phyloP scores from a whole-genome alignment of 2,888 invertebrate species.

The Cremastinae sp. region DNA sequence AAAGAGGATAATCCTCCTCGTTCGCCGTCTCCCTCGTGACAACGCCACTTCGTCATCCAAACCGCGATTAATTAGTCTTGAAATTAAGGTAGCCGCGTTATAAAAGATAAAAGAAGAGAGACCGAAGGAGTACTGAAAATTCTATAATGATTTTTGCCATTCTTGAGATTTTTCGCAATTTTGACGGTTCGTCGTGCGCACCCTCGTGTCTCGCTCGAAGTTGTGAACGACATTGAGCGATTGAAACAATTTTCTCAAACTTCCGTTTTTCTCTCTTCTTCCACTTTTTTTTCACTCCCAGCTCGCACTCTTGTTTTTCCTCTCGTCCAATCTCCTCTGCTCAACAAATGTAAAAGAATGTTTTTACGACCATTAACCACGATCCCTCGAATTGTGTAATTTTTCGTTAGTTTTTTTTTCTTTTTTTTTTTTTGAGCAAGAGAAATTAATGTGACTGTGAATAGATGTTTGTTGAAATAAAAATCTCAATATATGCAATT shows the following conservation, averaged over 20 bases:
- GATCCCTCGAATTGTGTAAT: conserved; percentile 14
- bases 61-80: conserved; percentile 52
- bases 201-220: conserved; percentile 1
- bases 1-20: conserved; percentile 4
- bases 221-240: conserved; percentile 58
- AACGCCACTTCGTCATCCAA: conserved; percentile 55
- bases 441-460: too few relatives aligned
- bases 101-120: conserved; percentile 11
- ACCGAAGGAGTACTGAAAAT: conserved; percentile 30
- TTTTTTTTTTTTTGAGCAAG: too few relatives aligned
- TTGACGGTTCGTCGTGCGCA: not conserved
- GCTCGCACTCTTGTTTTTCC: not conserved
- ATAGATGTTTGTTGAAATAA: too few relatives aligned
- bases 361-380: conserved; percentile 29
- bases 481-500: conserved; percentile 25
- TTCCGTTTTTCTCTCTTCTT: conserved; percentile 19
- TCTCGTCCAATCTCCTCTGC: conserved; percentile 7
- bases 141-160: conserved; percentile 40
- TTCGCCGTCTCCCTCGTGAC: conserved; percentile 24
- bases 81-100: conserved; percentile 24
- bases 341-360: not conserved
- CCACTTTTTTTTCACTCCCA: not conserved
- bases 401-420: too few relatives aligned
- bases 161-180: conserved; percentile 31
- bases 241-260: conserved; percentile 51